A percentile compares a stretch with the other conserved stretches of the same genome.
phyloP scores from a whole-genome alignment of 2,797 vertebrate species.

The Phrynocephalus forsythii region DNA sequence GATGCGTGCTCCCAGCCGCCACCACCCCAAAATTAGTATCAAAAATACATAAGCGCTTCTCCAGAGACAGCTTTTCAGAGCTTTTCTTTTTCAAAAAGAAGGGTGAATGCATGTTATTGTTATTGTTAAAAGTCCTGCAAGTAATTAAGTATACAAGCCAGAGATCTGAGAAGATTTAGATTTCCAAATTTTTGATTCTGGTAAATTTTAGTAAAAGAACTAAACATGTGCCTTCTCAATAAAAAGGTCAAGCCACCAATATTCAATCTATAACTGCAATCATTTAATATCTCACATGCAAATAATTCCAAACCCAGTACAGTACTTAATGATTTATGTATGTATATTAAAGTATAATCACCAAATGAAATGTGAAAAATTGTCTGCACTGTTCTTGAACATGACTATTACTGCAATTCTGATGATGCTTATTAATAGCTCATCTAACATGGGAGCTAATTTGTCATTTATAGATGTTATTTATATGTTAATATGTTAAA shows the following conservation, averaged over 20 bases:
- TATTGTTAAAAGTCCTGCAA: not conserved
- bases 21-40: too few species aligned
- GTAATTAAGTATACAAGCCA: not conserved
- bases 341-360: not conserved
- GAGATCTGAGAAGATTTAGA: not conserved
- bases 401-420: not conserved
- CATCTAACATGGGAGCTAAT: not conserved
- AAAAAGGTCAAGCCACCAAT: not conserved
- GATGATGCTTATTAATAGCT: not conserved
- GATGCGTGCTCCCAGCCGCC: not conserved
- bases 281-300: not conserved
- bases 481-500: not conserved
- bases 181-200: not conserved
- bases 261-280: not conserved
- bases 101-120: too few species aligned
- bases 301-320: not conserved
- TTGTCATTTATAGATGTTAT: not conserved
- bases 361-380: not conserved
- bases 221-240: not conserved
- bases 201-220: not conserved
- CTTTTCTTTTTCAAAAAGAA: too few species aligned
- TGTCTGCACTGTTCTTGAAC: not conserved
- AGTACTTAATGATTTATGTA: too few species aligned
- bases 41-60: not conserved
- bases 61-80: too few species aligned